phyloP scores from a whole-genome alignment of 2,797 vertebrate species.

The Psittacula derbiana region DNA sequence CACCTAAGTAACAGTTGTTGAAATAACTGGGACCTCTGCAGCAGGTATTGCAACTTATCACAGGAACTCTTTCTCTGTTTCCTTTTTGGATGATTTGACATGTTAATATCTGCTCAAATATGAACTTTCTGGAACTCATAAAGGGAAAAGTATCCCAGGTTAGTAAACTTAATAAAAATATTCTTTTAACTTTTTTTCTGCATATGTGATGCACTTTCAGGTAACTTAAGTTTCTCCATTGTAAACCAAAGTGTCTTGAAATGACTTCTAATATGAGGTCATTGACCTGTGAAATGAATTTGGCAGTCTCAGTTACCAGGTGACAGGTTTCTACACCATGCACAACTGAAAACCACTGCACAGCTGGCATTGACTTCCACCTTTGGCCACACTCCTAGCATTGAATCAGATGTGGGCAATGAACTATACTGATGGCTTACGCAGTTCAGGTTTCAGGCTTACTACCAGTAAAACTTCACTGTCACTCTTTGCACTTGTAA shows the following conservation, averaged over 20 bases:
- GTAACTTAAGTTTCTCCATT: background rate
- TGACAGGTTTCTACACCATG: rapidly evolving
- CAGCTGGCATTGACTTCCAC: background rate
- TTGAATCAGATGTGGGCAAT: background rate
- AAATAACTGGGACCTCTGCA: background rate
- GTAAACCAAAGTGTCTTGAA: background rate
- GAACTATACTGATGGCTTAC: background rate
- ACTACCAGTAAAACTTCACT: background rate
- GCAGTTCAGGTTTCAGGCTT: background rate
- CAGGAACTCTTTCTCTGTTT: background rate
- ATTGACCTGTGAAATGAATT: background rate
- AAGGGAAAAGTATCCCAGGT: background rate
- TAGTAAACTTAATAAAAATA: background rate
- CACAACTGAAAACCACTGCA: background rate
- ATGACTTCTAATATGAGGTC: background rate
- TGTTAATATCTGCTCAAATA: background rate
- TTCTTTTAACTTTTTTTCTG: background rate
- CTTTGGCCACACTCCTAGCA: background rate
- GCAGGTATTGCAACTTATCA: background rate
- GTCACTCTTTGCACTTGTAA: background rate
- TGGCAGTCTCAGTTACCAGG: background rate
- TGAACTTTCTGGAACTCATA: background rate
- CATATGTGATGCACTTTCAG: background rate
- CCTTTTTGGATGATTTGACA: background rate
- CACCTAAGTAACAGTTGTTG: background rate